Percentiles rank a stretch among this genome's conserved stretches.
Conservation (phyloP, 2,888 invertebrate genomes). For the Lamellibrachia satsuma region DNA sequence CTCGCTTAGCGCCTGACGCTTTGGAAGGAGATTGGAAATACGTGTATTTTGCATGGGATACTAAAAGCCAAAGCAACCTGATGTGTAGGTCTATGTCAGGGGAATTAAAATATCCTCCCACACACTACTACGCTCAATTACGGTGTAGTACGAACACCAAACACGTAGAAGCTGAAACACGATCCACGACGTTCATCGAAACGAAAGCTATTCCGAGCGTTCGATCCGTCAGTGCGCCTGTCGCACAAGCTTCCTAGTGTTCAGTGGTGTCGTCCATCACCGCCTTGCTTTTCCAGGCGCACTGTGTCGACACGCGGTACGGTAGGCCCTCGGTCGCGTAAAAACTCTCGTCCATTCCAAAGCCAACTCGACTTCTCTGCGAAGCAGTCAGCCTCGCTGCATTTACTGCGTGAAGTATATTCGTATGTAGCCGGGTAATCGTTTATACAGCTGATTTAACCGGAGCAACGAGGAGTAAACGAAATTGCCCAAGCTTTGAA, state of each 20-base stretch:
- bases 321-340: background rate
- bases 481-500: too few species aligned
- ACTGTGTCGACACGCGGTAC: background rate
- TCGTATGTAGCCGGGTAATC: too few species aligned
- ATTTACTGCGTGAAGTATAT: too few species aligned
- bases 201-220: too few species aligned
- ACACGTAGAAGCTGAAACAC: background rate
- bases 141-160: background rate
- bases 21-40: too few species aligned
- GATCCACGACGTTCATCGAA: background rate
- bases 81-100: background rate
- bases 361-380: too few species aligned
- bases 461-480: too few species aligned
- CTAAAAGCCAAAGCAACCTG: background rate
- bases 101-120: background rate
- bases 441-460: too few species aligned
- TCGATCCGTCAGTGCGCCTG: background rate
- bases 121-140: background rate
- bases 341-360: background rate
- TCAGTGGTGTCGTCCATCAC: background rate
- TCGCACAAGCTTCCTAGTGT: background rate
- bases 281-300: background rate
- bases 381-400: too few species aligned
- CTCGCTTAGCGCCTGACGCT: too few species aligned
- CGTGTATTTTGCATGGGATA: too few species aligned